Conservation (phyloP, 1,140 invertebrate species). For the Diabrotica virgifera region DNA sequence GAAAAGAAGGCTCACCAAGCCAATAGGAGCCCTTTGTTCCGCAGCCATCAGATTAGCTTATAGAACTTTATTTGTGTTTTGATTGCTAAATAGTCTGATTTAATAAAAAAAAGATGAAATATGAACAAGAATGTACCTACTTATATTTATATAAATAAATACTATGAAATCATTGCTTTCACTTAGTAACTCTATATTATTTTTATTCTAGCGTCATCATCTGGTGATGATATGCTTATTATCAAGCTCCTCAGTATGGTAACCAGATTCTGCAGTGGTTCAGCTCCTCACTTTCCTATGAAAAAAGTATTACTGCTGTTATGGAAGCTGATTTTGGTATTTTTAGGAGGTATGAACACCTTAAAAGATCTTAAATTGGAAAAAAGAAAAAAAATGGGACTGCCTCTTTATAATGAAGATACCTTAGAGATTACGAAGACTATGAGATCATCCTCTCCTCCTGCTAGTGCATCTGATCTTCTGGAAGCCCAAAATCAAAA, state of each 20-base stretch:
- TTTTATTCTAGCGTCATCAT: constrained; percentile 27
- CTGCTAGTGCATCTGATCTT: constrained; percentile 87
- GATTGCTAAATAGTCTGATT: no score
- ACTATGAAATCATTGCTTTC: no score
- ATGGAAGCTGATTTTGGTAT: constrained; percentile 92
- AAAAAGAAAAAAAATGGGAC: constrained; percentile 65
- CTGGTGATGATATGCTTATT: constrained; percentile 79
- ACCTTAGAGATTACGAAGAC: constrained; percentile 87
- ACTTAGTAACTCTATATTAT: constrained; percentile 5
- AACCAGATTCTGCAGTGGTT: constrained; percentile 89
- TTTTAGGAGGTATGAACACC: constrained; percentile 83
- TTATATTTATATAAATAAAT: no score
- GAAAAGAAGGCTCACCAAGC: no score
- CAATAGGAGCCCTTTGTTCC: no score
- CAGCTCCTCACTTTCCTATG: constrained; percentile 94
- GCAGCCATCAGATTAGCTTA: no score
- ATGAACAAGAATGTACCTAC: no score
- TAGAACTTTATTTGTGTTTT: no score
- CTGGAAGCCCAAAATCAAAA: constrained; percentile 85
- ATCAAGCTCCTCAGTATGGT: constrained; percentile 92
- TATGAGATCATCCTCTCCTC: constrained; percentile 94
- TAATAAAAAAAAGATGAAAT: no score
- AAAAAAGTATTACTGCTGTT: constrained; percentile 94
- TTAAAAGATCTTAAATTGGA: constrained; percentile 50
- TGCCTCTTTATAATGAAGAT: constrained; percentile 82